Base-by-base conservation (phyloP, 2,113 vertebrate genomes). In the Melanotaenia duboulayi region DNA sequence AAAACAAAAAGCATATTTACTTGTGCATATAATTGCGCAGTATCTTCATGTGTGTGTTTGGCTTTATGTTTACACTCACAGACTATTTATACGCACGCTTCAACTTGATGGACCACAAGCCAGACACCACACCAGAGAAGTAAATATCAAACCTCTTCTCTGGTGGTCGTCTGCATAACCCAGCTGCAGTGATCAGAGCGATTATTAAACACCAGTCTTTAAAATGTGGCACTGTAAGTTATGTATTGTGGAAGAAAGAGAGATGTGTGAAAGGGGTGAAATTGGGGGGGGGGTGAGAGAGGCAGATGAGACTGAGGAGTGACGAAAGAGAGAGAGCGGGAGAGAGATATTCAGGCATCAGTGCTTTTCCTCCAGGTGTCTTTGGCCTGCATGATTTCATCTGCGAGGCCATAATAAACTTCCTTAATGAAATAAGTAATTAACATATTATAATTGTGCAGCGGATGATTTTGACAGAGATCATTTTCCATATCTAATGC, bases 371-470 rank as follows among this genome's bases (percentile, higher is more conserved):
- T 96, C 96, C 96, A 97, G 96, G 96, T 96, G 96, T 95, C 92
- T 95, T 93, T 87, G 94, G 94, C 94, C 93, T 95, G 96, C 95
- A 91, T 95, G 95, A 96, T 96, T 97, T 96, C 96, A 97, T 96
- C 96, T 95, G 94, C 94, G 94, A 94, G 84, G 94, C 97, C 96
- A 96, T 96, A 96, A 98, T 98, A 97, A 98, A 96, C 96, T 97
- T 97, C 95, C 96, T 97, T 98, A 98, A 99, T 98, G 96, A 98
- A 99, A 98, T 97, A 98, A 91, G 93, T 99, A 98, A 99, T 99
- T 99, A 99, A 98, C 97, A 99, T 99, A 99, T 99, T 99, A 98
- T 99, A 99, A 98, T 99, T 98, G 97, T 98, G 96, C 96, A 93
- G 95, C 93, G 94, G 97, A 98, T 98, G 96, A 97, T 98, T 99